These are phyloP conservation scores for Acronicta psi DNA, from an alignment of 2,888 invertebrate species.

Conservation along the genomic window DNA sequence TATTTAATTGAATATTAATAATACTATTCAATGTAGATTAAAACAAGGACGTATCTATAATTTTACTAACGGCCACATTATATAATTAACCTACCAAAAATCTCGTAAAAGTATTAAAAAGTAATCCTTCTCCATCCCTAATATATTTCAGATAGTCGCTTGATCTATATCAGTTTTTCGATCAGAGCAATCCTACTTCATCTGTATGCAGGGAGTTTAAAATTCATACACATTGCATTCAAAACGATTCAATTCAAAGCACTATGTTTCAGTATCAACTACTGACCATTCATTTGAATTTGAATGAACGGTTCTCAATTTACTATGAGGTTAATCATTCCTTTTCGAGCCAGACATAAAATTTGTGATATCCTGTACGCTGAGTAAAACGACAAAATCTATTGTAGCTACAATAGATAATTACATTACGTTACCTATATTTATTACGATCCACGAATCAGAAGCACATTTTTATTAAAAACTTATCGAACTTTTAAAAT, in stretches of 20 bases:
- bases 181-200: slow-evolving; percentile 56
- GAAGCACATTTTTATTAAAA: slow-evolving; percentile 8
- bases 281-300: slow-evolving; percentile 18
- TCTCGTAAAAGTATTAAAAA: too few species aligned
- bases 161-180: slow-evolving; percentile 58
- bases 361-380: not conserved
- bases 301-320: slow-evolving; percentile 36
- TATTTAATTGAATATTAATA: not conserved
- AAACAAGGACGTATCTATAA: too few species aligned
- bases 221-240: slow-evolving; percentile 69
- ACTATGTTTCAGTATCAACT: slow-evolving; percentile 57
- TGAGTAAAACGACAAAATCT: too few species aligned
- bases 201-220: slow-evolving; percentile 70
- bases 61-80: too few species aligned
- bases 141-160: slow-evolving; percentile 14
- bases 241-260: slow-evolving; percentile 54
- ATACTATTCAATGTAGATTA: too few species aligned
- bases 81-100: too few species aligned
- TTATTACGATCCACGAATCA: slow-evolving; percentile 4
- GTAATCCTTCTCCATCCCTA: slow-evolving; percentile 10
- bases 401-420: too few species aligned
- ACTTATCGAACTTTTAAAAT: slow-evolving; percentile 13
- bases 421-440: too few species aligned
- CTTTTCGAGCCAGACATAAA: slow-evolving; percentile 11
- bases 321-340: slow-evolving; percentile 20